A percentile compares a stretch with the other conserved stretches of the same genome.
These are phyloP conservation scores for Cynopterus sphinx DNA, from an alignment of 2,797 vertebrate species.

Conservation along the genomic window DNA sequence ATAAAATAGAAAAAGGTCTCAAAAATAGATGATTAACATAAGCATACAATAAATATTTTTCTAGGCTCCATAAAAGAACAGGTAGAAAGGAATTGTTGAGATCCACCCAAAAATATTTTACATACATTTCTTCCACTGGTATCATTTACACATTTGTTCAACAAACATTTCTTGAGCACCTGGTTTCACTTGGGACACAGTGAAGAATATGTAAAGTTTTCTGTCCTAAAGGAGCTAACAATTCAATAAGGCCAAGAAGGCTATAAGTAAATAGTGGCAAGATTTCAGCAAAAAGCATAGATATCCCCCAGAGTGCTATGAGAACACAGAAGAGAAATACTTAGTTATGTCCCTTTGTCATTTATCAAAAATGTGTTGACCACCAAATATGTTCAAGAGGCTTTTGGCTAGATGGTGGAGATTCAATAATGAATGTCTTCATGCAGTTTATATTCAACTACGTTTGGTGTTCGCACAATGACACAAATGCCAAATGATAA, in stretches of 20 bases:
- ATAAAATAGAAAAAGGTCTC: constrained; percentile 1
- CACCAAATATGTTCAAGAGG: background rate
- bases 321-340: background rate
- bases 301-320: background rate
- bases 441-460: background rate
- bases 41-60: background rate
- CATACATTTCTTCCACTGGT: background rate
- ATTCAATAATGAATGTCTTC: background rate
- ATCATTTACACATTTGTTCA: constrained; percentile 62
- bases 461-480: no score
- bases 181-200: background rate
- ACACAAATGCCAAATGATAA: background rate
- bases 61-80: background rate
- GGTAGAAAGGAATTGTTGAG: background rate
- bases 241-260: constrained; percentile 34
- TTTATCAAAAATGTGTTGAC: constrained; percentile 37
- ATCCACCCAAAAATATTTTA: background rate
- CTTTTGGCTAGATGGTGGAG: background rate
- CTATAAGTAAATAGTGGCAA: constrained; percentile 53
- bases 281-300: constrained; percentile 19
- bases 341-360: background rate
- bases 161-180: constrained; percentile 56
- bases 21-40: background rate
- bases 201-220: constrained; percentile 56
- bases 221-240: constrained; percentile 16